Evolutionary conservation across 2,113 vertebrate genomes (phyloP), one percentile per base, ranked within the genome.

Genomic region (Nothocercus julius): DNA sequence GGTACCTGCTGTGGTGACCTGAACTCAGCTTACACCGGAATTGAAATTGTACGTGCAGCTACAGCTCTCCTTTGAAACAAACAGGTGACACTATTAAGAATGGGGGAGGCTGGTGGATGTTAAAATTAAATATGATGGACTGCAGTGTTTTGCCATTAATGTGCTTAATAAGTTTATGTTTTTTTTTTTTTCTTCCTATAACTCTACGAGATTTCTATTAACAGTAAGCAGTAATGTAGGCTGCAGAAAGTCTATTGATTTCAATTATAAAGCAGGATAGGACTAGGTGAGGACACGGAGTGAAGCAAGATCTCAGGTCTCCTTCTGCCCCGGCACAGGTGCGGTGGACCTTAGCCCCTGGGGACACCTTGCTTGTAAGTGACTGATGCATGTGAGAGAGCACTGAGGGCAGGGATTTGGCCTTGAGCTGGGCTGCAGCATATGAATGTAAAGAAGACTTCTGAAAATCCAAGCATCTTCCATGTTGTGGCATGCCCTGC

Each of bases 161-260:
- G 13, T 1, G 2, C 27, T 83, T 53, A 45, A 3, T 16, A 70
- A 59, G 15, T 63, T 34, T 63, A 27, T 0, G 0, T 44, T 21
- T 16, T 2, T 19, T 30, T 44, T 21, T 16, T 2, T 19, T 30
- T 67, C 49, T 72, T 79, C 51, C 42, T 72, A 42, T 47, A 84
- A 61, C 2, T 28, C 13, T 30, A 45, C 68, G 13, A 64, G 40
- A 78, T 51, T 12, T 66, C 78, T 56, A 51, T 54, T 18, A 82
- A 78, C 10, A 22, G 2, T 47, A 84, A 89, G 53, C 9, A 45
- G 28, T 54, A 0, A 11, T 28, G 8, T 11, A 58, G 5, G 6
- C 44, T 69, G 44, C 22, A 69, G 40, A 77, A 82, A 69, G 21
- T 32, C 0, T 74, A 19, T 63, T 34, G 7, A 61, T 70, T 85